phyloP scores from a whole-genome alignment of 35 echinoderm and acorn worm species.

The Heliocidaris erythrogramma region DNA sequence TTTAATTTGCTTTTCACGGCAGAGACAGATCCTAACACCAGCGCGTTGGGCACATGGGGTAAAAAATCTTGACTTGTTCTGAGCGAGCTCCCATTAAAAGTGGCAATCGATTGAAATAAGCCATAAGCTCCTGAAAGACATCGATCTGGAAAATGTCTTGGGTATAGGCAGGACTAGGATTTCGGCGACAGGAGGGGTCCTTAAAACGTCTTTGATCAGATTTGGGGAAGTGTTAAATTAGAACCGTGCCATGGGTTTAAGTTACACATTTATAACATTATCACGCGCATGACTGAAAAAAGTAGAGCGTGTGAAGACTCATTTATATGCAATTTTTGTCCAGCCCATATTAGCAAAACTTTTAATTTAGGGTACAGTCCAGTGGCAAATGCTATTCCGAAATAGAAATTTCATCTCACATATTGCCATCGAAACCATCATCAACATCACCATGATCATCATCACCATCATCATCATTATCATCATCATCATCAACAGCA shows the following conservation, averaged over 20 bases:
- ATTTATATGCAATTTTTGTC: too few relatives aligned
- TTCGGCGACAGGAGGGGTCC: not conserved
- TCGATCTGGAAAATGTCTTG: not conserved
- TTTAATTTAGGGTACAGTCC: too few relatives aligned
- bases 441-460: not conserved
- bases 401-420: too few relatives aligned
- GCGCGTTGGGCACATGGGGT: too few relatives aligned
- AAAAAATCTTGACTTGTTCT: not conserved
- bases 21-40: too few relatives aligned
- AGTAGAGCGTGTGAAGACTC: too few relatives aligned
- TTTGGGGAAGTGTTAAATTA: not conserved
- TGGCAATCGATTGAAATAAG: not conserved
- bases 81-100: not conserved
- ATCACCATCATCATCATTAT: not conserved
- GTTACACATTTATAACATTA: not conserved
- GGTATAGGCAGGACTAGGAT: not conserved
- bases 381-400: not conserved
- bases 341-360: too few relatives aligned
- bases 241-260: not conserved
- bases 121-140: not conserved
- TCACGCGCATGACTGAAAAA: not conserved
- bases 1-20: too few relatives aligned
- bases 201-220: not conserved
- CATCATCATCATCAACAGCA: not conserved
- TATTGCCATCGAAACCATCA: too few relatives aligned